Evolutionary conservation across 35 echinoderm and acorn worm genomes (phyloP), one percentile per base, ranked within the genome.

Genomic region (Apostichopus californicus): DNA sequence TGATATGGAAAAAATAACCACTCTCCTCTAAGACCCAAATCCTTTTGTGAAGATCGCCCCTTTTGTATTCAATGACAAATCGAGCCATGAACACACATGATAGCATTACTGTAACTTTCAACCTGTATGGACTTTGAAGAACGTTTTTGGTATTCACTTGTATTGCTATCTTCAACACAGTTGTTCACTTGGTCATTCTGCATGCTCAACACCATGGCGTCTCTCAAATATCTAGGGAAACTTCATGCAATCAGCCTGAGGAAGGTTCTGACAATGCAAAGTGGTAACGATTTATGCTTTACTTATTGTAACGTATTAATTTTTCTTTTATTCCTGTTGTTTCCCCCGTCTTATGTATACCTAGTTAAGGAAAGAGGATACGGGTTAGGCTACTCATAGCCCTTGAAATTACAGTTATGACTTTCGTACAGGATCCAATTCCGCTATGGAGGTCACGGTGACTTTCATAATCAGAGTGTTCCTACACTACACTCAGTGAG

Each of bases 181-280:
- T 8, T 82, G 46, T 10, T 82, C 23, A 6, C 14, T 82, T 15
- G 80, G 8, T 52, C 46, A 57, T 57, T 18, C 28, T 75, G 20
- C 71, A 75, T 18, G 20, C 11, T 14, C 15, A 20, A 28, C 24
- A 89, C 68, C 86, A 89, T 89, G 86, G 86, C 86, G 68, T 89
- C 86, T 15, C 86, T 89, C 63, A 89, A 17, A 89, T 89, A 66
- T 55, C 18, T 89, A 61, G 86, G 86, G 22, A 89, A 89, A 89
- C 86, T 89, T 21, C 86, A 89, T 72, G 57, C 63, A 73, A 64
- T 72, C 60, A 20, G 23, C 46, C 60, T 54, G 57, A 22, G 28
- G 9, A 89, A 89, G 64, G 24, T 34, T n/a, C 46, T 89, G 10
- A 89, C 63, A 15, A 66, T 66, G 57, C 86, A 89, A 89, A 89